Evolutionary conservation across 2,888 invertebrate genomes (phyloP), one percentile per base, ranked within the genome.

Genomic region (Deilephila porcellus): DNA sequence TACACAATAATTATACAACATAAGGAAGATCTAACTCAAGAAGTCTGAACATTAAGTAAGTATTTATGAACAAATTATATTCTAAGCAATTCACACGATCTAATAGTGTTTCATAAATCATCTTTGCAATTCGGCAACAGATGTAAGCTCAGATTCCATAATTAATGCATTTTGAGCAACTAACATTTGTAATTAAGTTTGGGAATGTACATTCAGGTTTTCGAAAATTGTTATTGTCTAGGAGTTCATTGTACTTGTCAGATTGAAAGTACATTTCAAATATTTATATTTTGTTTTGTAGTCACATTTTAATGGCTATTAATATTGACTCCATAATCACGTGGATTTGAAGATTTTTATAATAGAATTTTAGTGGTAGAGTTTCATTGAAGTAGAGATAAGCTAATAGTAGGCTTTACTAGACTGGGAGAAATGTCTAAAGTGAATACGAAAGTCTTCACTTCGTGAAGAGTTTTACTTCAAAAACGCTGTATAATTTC

Each of bases 61-160:
- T 29, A 67, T 37, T 45, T n/a, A 14, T 25, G 20, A 52, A 25
- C 45, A 25, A 52, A 52, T 52, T 11, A 52, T 52, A 67, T 67
- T 67, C n/a, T 37, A 20, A 45, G 64, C 52, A 25, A 25, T 67
- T 67, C 67, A 67, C 67, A 67, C 67, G 25, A 67, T 67, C 25
- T 34, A n/a, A 25, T 25, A 20, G 2, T 45, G 25, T 67, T 67
- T 67, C 67, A 67, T 20, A 67, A 67, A 52, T 52, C n/a, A 52
- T 52, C n/a, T 14, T 45, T 67, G 45, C 25, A 17, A 25, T 67
- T 67, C 67, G 25, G 67, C 17, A 63, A 62, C 4, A 60, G 6
- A 25, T 67, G 52, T 52, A 67, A 67, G 52, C 17, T 34, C 25
- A 52, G 25, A 67, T 52, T 45, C 45, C 45, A 29, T 60, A 45